Evolutionary conservation across 2,113 vertebrate species (phyloP).

Genomic region (Sinocyclocheilus maitianheensis): DNA sequence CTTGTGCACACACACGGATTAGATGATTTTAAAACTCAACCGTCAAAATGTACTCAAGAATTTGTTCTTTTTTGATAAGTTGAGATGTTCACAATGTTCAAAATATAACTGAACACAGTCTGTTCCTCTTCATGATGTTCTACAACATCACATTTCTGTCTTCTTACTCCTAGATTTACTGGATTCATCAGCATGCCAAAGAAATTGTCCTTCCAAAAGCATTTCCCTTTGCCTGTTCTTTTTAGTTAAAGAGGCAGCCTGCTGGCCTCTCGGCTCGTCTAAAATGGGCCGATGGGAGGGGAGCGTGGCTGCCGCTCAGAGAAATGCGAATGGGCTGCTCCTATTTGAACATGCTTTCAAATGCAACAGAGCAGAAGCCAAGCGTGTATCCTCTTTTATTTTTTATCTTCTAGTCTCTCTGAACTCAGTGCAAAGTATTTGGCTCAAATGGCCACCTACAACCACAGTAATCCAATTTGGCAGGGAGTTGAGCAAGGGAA

Average conservation of each 20-base stretch:
- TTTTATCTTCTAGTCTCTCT: not conserved
- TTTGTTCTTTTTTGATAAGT: not conserved
- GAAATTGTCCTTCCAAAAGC: slow-evolving; percentile 44
- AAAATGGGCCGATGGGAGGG: slow-evolving; percentile 47
- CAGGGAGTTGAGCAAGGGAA: not conserved
- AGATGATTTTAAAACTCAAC: not conserved
- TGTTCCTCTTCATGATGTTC: slow-evolving; percentile 14
- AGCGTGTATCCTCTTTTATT: not conserved
- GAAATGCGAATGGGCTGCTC: not conserved
- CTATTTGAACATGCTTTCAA: slow-evolving; percentile 39
- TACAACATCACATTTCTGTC: slow-evolving; percentile 42
- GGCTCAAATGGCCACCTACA: slow-evolving; percentile 30
- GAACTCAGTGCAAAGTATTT: not conserved
- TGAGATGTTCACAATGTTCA: slow-evolving; percentile 16
- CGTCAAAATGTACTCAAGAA: not conserved
- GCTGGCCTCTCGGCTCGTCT: slow-evolving; percentile 50
- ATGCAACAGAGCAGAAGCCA: slow-evolving; percentile 24
- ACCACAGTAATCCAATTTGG: slow-evolving; percentile 32
- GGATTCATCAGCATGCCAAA: slow-evolving; percentile 51
- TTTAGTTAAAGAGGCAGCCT: slow-evolving; percentile 56
- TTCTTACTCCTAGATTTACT: slow-evolving; percentile 40
- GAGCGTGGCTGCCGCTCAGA: not conserved
- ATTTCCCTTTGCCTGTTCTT: slow-evolving; percentile 52
- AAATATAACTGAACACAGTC: slow-evolving; percentile 14
- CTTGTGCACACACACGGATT: not conserved